Evolutionary conservation across 92 coral and sea anemone genomes (phyloP), one percentile per base, ranked within the genome.

Genomic region (Paragorgia papillata): DNA sequence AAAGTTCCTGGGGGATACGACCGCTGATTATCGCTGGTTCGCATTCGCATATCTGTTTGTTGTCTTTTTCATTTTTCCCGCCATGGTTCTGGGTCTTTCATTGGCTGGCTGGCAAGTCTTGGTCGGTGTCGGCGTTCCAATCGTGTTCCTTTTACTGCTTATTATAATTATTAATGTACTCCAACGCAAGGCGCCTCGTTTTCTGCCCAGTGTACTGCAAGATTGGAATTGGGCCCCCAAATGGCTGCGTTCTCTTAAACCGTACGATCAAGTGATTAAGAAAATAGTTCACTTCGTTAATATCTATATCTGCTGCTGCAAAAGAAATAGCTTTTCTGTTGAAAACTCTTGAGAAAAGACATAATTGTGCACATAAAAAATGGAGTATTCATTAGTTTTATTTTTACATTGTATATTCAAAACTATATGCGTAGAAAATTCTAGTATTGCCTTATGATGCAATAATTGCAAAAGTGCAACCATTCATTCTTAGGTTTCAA

Each of bases 151-250:
- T n/a, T 15, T 94, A 40, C 62, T 94, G 55, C 80, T 84, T 62
- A 75, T 94, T 53, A 61, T 91, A 19, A 71, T 85, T 15, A 84
- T 89, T 1, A 94, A 88, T 31, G 44, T 94, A 19, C 88, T 94
- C 18, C 98, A 94, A 62, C 73, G 87, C 44, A 94, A 85, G 79
- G 89, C 91, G 12, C 98, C 98, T 13, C 66, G 33, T 15, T 46
- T 78, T 1, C 65, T 94, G 61, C 98, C 98, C 8, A 85, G 81
- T 34, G 89, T 65, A 5, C 49, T 94, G 28, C 85, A 48, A 62
- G 82, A 79, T 84, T 94, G 98, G 98, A 88, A 94, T 20, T 94
- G 98, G 98, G 87, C 96, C 58, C 98, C 98, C 12, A 86, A 80
- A 59, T 88, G 97, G 95, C 77, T 90, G 31, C 93, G 98, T 33